Percentiles rank a stretch among this genome's conserved stretches.
Evolutionary conservation across 1,140 invertebrate species (phyloP).

Genomic region (Drosophila ohnishii): DNA sequence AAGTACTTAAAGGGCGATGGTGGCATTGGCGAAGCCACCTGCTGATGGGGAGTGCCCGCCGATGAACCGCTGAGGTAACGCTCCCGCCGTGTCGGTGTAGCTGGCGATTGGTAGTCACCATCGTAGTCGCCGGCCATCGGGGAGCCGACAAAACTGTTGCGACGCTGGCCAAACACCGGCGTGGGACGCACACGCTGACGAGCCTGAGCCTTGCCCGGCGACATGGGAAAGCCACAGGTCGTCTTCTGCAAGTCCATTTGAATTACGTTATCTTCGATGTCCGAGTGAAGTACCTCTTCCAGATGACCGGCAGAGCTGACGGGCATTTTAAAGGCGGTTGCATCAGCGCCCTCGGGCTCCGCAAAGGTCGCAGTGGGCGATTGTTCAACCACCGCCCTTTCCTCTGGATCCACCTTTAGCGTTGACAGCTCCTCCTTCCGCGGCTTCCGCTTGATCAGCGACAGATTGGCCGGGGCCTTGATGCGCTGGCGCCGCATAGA

Average conservation of each 20-base stretch:
- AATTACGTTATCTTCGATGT: slow-evolving; percentile 77
- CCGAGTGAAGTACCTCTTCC: slow-evolving; percentile 69
- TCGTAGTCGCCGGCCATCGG: slow-evolving; percentile 61
- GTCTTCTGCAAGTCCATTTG: slow-evolving; percentile 75
- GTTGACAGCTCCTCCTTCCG: slow-evolving; percentile 53
- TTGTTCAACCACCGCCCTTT: slow-evolving; percentile 8
- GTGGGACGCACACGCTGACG: slow-evolving; percentile 64
- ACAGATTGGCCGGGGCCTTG: slow-evolving; percentile 83
- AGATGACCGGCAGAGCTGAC: slow-evolving; percentile 38
- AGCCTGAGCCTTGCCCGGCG: slow-evolving; percentile 64
- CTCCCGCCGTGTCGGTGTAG: slow-evolving; percentile 67
- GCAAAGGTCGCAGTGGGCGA: slow-evolving; percentile 16
- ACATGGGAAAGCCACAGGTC: slow-evolving; percentile 62
- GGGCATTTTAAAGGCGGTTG: slow-evolving; percentile 68
- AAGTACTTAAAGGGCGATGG: slow-evolving; percentile 55
- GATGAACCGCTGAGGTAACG: slow-evolving; percentile 70
- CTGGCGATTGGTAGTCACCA: slow-evolving; percentile 77
- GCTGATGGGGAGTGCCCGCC: slow-evolving; percentile 45
- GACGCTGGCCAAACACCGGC: slow-evolving; percentile 79
- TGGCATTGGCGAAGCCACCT: slow-evolving; percentile 51
- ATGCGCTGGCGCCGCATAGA: slow-evolving; percentile 84
- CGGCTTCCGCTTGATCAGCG: slow-evolving; percentile 68
- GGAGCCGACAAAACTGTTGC: slow-evolving; percentile 82
- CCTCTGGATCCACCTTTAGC: slow-evolving; percentile 18
- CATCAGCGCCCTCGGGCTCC: slow-evolving; percentile 43